These are phyloP conservation scores for Hoplias malabaricus DNA, from an alignment of 2,113 vertebrate species.

Conservation along the genomic window DNA sequence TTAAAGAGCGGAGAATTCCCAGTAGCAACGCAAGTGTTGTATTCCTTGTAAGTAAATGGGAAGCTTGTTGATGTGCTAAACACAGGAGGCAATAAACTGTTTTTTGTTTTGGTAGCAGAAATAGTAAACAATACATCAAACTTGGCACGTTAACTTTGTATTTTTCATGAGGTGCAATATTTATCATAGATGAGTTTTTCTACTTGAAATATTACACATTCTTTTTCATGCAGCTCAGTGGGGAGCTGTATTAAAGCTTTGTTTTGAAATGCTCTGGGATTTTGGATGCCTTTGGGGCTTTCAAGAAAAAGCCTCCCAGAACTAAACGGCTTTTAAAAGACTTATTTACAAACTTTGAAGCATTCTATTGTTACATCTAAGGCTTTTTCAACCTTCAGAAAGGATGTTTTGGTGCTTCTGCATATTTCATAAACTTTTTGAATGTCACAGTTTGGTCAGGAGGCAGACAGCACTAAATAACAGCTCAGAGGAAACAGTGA, in stretches of 20 bases:
- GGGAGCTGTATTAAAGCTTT: not conserved
- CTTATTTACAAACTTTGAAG: not conserved
- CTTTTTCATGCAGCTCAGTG: not conserved
- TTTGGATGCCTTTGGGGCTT: not conserved
- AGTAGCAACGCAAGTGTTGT: not conserved
- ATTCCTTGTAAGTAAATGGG: not conserved
- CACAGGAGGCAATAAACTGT: not conserved
- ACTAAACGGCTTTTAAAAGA: not conserved
- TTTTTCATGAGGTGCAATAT: not conserved
- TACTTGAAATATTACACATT: not conserved
- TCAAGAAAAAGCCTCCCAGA: not conserved
- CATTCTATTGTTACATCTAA: not conserved
- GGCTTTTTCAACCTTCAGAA: not conserved
- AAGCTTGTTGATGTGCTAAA: not conserved
- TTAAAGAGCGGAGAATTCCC: not conserved
- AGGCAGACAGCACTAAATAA: not conserved
- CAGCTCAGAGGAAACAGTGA: not conserved
- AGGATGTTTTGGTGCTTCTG: not conserved
- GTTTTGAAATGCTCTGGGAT: not conserved
- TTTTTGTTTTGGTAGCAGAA: not conserved
- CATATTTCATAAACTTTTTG: not conserved
- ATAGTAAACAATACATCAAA: not conserved
- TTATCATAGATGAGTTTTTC: not conserved
- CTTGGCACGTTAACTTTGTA: not conserved
- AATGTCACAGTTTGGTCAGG: not conserved